Evolutionary conservation across 2,113 vertebrate genomes (phyloP), one percentile per base, ranked within the genome.

Genomic region (Melanocharis versteri): DNA sequence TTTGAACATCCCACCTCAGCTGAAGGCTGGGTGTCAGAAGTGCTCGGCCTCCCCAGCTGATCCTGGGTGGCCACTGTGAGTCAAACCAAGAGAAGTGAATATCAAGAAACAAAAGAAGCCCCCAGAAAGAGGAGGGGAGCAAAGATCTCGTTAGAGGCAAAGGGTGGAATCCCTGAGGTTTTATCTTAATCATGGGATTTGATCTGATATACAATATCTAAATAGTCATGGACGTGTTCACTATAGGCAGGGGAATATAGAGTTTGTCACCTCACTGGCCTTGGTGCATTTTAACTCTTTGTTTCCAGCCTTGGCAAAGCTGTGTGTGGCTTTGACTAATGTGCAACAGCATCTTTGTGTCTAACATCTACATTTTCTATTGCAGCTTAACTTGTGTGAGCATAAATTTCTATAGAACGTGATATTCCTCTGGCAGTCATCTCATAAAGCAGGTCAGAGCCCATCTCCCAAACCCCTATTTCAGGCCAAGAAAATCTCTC

Each of bases 231-330:
- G 28, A 70, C 13, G 13, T 65, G 15, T 7, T 44, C 47, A 16
- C 21, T 68, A 7, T 1, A 47, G 21, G 12, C 6, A 40, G 42
- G 2, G 33, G 15, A 70, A 42, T 17, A 28, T 0, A 28, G 2
- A 39, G 20, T 28, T 85, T 71, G 11, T 37, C 40, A n/a, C 61
- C 15, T 82, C n/a, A 7, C 1, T n/a, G 27, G 31, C 58, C 39
- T 56, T 65, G 3, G 6, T 35, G 27, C 14, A 21, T 72, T 79
- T 90, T 48, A 61, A 24, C 10, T 85, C 26, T 42, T 70, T 56
- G 11, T 27, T 91, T 30, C 47, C 2, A 5, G 42, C n/a, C 18
- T 48, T 72, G 51, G 6, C 15, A 37, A 87, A 69, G 19, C 14
- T 68, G 6, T 39, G 14, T 17, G 27, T 58, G 65, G 13, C 27